A percentile compares a stretch with the other conserved stretches of the same genome.
These are phyloP conservation scores for Sebastes hopkinsi DNA, from an alignment of 2,797 vertebrate species.

Conservation along the genomic window DNA sequence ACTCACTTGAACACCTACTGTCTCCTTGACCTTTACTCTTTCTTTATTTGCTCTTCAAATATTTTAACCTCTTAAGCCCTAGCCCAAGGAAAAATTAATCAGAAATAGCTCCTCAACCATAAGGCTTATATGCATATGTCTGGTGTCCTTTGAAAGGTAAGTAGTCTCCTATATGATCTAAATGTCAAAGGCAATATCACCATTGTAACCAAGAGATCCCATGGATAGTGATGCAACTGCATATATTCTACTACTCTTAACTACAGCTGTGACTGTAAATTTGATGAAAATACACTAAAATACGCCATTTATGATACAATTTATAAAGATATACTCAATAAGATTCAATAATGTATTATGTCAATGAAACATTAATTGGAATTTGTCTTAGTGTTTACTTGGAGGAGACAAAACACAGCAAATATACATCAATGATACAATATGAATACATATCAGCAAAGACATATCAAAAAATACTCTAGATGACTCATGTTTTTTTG, in stretches of 20 bases:
- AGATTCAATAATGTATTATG: no score
- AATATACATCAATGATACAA: no score
- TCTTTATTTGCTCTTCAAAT: not conserved
- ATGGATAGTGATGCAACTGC: not conserved
- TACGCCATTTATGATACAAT: not conserved
- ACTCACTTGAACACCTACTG: not conserved
- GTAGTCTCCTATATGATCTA: not conserved
- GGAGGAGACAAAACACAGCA: no score
- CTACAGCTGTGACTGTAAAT: not conserved
- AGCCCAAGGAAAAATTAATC: not conserved
- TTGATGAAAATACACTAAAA: not conserved
- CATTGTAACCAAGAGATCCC: not conserved
- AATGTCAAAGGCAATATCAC: not conserved
- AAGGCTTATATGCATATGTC: not conserved
- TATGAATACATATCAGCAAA: no score
- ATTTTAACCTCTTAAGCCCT: not conserved
- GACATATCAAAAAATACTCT: no score
- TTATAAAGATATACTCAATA: not conserved
- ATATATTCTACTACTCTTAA: not conserved
- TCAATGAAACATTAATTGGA: no score
- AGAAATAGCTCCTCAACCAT: not conserved
- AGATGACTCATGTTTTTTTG: no score
- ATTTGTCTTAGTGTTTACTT: no score
- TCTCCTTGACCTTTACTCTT: not conserved
- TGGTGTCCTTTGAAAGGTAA: not conserved